These are phyloP conservation scores for Gymnocypris eckloni DNA, from an alignment of 2,797 vertebrate species.

Conservation along the genomic window DNA sequence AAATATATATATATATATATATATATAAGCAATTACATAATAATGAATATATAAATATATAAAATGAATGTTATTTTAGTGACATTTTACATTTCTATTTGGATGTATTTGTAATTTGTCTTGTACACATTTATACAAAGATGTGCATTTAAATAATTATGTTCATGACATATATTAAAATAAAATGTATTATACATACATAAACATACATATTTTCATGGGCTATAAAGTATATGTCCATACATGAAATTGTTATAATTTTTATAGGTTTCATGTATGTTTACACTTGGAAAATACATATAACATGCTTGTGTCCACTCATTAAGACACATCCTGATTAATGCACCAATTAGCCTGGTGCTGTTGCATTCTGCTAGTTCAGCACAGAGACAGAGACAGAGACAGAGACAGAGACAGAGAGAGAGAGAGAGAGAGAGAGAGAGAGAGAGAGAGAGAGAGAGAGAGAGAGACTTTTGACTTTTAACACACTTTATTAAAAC, in stretches of 20 bases:
- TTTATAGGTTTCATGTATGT: neutral
- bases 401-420: too few relatives aligned
- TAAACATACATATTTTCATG: neutral
- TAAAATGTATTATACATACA: neutral
- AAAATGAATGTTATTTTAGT: neutral
- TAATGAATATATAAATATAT: too few relatives aligned
- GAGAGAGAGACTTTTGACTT: too few relatives aligned
- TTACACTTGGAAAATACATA: neutral
- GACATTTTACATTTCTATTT: neutral
- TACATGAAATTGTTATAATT: neutral
- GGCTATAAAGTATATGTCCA: neutral
- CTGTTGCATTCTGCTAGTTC: constrained; percentile 49
- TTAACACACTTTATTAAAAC: too few relatives aligned
- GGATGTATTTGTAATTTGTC: neutral
- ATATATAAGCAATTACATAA: too few relatives aligned
- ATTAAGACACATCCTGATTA: neutral
- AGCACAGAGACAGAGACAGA: too few relatives aligned
- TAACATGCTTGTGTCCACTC: neutral
- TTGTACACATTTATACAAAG: neutral
- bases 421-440: too few relatives aligned
- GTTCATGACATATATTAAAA: neutral
- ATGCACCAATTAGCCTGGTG: neutral
- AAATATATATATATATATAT: too few relatives aligned
- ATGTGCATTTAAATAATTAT: neutral
- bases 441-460: too few relatives aligned